Evolutionary conservation across 2,113 vertebrate genomes (phyloP), one percentile per base, ranked within the genome.

Genomic region (Seriola rivoliana): DNA sequence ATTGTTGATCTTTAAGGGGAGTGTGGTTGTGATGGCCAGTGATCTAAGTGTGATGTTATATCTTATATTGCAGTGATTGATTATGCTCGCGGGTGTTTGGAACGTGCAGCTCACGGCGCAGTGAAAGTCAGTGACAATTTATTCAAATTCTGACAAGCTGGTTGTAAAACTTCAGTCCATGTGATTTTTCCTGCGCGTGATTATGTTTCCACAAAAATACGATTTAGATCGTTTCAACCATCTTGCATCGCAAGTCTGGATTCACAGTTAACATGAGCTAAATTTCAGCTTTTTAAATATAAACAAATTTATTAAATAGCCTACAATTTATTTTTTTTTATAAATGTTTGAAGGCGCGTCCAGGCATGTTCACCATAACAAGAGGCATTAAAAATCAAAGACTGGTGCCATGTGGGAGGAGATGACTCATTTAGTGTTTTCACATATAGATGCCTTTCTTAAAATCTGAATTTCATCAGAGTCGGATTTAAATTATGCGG

Each of bases 31-130:
- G 34, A 50, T 19, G 32, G 2, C 25, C 12, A 38, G 6, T 23
- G 16, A 34, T 32, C n/a, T 50, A 17, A 14, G 38, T 8, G 44
- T 60, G 5, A 2, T 38, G 34, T 5, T 68, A 9, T n/a, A 13
- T 7, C 60, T 66, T 8, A 14, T 66, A 12, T 7, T 66, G 82
- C 81, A 82, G 17, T 82, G 85, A 89, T 79, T 84, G 70, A 44
- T 65, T 23, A 40, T 40, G 21, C 9, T n/a, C 17, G 29, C 5
- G 11, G 40, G 48, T 46, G 46, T 59, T 52, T 42, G 59, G 25
- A 63, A 57, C 0, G 1, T 40, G 67, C 50, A 13, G 38, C 57
- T 82, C 12, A 8, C 16, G 17, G n/a, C 19, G 29, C 60, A 23
- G 23, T 40, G 42, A 44, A 5, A 65, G 34, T 13, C 40, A 5